A percentile compares a stretch with the other conserved stretches of the same genome.
Conservation (phyloP, 2,113 vertebrate genomes). For the Polypterus senegalus region DNA sequence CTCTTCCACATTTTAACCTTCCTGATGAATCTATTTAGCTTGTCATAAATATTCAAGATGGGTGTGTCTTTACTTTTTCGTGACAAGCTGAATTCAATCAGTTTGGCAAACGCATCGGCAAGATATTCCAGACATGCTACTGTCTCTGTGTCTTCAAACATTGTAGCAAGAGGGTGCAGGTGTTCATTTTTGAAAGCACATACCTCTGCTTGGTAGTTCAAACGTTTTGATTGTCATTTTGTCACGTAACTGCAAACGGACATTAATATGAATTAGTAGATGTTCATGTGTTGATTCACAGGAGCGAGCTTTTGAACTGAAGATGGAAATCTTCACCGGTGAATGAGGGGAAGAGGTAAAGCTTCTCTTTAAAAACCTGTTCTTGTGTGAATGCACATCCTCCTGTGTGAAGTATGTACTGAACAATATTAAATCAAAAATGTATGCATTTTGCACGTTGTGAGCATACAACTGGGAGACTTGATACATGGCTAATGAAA, state of each 20-base stretch:
- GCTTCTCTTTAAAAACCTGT: no score
- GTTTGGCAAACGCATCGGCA: constrained; percentile 16
- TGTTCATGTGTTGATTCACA: constrained; percentile 6
- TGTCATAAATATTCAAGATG: constrained; percentile 12
- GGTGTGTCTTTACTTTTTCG: neutral
- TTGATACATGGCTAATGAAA: no score
- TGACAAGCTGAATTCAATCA: constrained; percentile 6
- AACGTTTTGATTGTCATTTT: constrained; percentile 12
- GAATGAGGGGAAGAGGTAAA: no score
- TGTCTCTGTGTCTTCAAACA: constrained; percentile 12
- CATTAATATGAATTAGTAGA: constrained; percentile 14
- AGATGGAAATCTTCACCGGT: no score
- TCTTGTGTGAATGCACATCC: no score
- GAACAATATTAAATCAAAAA: no score
- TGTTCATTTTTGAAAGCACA: constrained; percentile 9
- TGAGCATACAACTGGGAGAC: no score
- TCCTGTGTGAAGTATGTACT: no score
- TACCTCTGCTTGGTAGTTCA: constrained; percentile 14
- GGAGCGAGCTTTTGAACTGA: no score
- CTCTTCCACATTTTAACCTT: constrained; percentile 12
- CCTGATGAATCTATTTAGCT: constrained; percentile 11
- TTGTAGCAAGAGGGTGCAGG: constrained; percentile 4
- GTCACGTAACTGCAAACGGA: constrained; percentile 16
- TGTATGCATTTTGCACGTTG: no score
- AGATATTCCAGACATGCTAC: constrained; percentile 11